phyloP scores from a whole-genome alignment of 2,888 invertebrate genomes.

The Tiliacea citrago region DNA sequence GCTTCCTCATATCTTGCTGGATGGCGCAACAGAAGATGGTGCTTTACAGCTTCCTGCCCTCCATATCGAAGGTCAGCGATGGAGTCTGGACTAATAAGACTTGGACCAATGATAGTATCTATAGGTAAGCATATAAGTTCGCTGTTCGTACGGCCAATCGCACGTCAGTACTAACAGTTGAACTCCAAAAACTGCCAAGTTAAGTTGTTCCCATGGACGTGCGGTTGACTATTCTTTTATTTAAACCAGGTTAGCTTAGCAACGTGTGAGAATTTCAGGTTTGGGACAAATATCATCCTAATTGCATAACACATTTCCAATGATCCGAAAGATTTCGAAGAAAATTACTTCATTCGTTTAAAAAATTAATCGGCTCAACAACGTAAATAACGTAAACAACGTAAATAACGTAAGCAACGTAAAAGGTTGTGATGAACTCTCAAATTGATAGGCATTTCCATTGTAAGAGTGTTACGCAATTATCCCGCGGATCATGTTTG shows the following conservation, averaged over 20 bases:
- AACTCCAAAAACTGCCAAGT: neutral
- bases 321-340: neutral
- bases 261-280: neutral
- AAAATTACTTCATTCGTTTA: neutral
- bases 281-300: neutral
- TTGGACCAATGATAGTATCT: conserved; percentile 92
- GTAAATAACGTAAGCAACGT: no score
- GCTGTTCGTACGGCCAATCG: neutral
- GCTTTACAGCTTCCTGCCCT: conserved; percentile 92
- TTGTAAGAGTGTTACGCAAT: neutral
- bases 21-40: conserved; percentile 85
- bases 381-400: neutral
- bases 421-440: neutral
- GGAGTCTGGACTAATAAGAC: conserved; percentile 89
- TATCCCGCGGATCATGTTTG: neutral
- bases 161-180: neutral
- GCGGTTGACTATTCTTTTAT: neutral
- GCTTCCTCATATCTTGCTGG: conserved; percentile 92
- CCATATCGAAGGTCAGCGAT: conserved; percentile 90
- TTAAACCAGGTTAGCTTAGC: neutral
- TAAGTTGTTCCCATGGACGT: neutral
- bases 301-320: neutral
- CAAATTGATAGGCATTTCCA: neutral
- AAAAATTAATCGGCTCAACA: neutral
- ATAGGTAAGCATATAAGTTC: conserved; percentile 74